phyloP scores from a whole-genome alignment of 2,888 invertebrate genomes.

The Steinernema scapterisci region DNA sequence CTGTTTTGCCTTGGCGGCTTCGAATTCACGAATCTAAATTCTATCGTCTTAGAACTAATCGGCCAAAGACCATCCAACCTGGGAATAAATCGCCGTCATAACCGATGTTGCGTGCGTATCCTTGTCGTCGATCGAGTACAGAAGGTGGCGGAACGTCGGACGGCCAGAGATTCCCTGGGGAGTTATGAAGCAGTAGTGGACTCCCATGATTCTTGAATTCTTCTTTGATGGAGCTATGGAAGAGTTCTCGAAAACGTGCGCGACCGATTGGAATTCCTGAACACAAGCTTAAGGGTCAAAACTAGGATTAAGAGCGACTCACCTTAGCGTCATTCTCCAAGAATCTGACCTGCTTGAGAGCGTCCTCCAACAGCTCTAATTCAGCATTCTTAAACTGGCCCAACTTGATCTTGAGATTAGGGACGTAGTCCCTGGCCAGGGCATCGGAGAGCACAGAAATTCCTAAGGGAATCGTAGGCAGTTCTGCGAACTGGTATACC shows the following conservation, averaged over 20 bases:
- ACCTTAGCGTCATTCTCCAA: not conserved
- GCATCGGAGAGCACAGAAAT: slow-evolving; percentile 33
- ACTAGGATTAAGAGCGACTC: not conserved
- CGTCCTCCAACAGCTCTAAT: not conserved
- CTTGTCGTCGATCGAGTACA: slow-evolving; percentile 8
- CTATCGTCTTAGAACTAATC: no score
- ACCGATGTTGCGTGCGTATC: not conserved
- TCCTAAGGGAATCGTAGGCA: slow-evolving; percentile 69
- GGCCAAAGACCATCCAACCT: not conserved
- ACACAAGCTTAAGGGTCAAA: not conserved
- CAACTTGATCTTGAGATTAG: not conserved
- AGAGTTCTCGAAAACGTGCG: not conserved
- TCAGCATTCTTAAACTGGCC: not conserved
- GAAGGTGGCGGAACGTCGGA: slow-evolving; percentile 14
- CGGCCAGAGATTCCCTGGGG: not conserved
- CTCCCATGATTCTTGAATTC: not conserved
- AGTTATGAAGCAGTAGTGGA: slow-evolving; percentile 7
- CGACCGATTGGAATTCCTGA: not conserved
- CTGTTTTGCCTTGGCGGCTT: not conserved
- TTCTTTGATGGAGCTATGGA: not conserved
- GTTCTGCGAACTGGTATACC: slow-evolving; percentile 68
- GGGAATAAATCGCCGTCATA: not conserved
- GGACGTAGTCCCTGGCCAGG: not conserved
- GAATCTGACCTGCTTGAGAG: not conserved
- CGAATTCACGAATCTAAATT: not conserved